Conservation (phyloP, 2,113 vertebrate species). For the Ailuropoda melanoleuca region DNA sequence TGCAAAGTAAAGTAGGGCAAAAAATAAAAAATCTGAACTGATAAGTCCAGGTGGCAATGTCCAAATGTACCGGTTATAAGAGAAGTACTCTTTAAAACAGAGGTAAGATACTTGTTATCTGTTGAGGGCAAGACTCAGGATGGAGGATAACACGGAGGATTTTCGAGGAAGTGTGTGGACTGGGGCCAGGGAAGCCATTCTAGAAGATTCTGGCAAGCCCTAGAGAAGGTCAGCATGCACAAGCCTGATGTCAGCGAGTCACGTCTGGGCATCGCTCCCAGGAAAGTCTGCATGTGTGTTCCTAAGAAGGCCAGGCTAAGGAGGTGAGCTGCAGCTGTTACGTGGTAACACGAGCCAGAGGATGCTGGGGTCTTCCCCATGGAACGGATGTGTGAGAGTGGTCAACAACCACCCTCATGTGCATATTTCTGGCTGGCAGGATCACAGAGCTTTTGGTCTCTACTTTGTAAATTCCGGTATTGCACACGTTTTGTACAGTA, state of each 20-base stretch:
- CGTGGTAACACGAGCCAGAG: fast-evolving
- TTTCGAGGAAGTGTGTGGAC: not conserved
- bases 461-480: not conserved
- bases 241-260: not conserved
- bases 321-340: not conserved
- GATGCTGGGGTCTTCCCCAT: not conserved
- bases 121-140: not conserved
- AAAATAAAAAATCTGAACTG: not conserved
- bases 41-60: fast-evolving
- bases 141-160: not conserved
- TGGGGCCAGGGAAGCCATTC: not conserved
- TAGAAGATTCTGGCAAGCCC: not conserved
- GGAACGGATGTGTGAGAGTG: not conserved
- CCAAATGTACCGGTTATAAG: not conserved
- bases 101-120: fast-evolving
- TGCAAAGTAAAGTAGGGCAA: not conserved
- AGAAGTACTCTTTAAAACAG: not conserved
- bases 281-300: not conserved
- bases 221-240: not conserved
- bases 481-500: fast-evolving
- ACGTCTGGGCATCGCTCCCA: fast-evolving
- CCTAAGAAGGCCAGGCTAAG: not conserved
- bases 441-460: not conserved
- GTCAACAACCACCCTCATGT: not conserved
- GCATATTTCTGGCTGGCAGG: no score